Conservation (phyloP, 2,113 vertebrate genomes). For the Athene noctua region DNA sequence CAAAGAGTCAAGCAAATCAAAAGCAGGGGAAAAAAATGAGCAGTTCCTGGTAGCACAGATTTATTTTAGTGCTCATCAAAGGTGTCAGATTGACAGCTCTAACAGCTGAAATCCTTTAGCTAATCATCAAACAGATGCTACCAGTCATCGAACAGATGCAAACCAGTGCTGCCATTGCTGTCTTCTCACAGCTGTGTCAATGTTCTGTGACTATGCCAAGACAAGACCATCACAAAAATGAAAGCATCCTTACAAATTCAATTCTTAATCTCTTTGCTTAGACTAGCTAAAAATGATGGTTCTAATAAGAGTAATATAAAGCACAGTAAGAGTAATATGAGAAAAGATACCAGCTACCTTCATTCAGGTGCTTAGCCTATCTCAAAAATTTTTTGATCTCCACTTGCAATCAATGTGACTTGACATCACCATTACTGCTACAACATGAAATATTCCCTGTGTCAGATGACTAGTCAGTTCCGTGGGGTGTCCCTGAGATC, state of each 20-base stretch:
- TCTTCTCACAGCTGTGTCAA: neutral
- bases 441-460: neutral
- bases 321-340: neutral
- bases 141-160: neutral
- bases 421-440: neutral
- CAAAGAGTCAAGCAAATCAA: constrained; percentile 25
- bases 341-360: neutral
- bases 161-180: neutral
- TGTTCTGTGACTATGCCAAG: neutral
- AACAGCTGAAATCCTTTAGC: neutral
- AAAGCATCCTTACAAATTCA: neutral
- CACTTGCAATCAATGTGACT: neutral
- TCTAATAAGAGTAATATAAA: neutral
- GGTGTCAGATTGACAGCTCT: constrained; percentile 27
- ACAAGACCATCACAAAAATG: neutral
- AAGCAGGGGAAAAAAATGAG: neutral
- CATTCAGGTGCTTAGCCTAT: neutral
- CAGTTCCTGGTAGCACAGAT: neutral
- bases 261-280: neutral
- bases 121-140: constrained; percentile 18
- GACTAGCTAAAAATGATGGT: neutral
- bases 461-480: neutral
- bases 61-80: constrained; percentile 37
- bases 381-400: neutral
- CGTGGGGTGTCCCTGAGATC: neutral